phyloP scores from a whole-genome alignment of 2,888 invertebrate genomes.

The Anthophora plumipes region DNA sequence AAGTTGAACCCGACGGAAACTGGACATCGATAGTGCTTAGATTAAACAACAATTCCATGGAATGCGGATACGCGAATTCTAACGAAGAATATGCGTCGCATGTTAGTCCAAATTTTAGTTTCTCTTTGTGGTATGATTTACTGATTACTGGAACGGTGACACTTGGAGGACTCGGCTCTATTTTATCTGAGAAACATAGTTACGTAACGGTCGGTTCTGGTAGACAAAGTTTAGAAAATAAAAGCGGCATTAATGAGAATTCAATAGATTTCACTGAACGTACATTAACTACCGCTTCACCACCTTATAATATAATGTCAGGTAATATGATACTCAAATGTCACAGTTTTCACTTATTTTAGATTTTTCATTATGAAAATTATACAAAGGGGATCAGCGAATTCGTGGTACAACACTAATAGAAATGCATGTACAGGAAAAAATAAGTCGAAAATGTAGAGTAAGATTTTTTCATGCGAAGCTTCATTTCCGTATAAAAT shows the following conservation, averaged over 20 bases:
- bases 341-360: not conserved
- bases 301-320: constrained; percentile 78
- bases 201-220: constrained; percentile 74
- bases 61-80: constrained; percentile 75
- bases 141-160: constrained; percentile 80
- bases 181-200: constrained; percentile 74
- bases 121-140: constrained; percentile 81
- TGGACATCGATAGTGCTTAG: constrained; percentile 88
- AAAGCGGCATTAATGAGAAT: constrained; percentile 77
- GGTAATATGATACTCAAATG: constrained; percentile 66
- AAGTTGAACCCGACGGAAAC: constrained; percentile 87
- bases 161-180: constrained; percentile 77
- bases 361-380: no score
- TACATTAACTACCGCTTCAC: constrained; percentile 78
- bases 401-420: no score
- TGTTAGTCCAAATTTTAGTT: constrained; percentile 79
- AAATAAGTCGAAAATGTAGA: no score
- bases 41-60: constrained; percentile 83
- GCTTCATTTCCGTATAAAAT: no score
- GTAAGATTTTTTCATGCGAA: no score
- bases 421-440: no score
- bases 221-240: constrained; percentile 68
- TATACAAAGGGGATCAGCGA: no score
- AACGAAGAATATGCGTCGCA: constrained; percentile 76
- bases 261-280: constrained; percentile 80